Percentiles rank a stretch among this genome's conserved stretches.
These are phyloP conservation scores for Dysmachus trigonus DNA, from an alignment of 2,888 invertebrate genomes.

Conservation along the genomic window DNA sequence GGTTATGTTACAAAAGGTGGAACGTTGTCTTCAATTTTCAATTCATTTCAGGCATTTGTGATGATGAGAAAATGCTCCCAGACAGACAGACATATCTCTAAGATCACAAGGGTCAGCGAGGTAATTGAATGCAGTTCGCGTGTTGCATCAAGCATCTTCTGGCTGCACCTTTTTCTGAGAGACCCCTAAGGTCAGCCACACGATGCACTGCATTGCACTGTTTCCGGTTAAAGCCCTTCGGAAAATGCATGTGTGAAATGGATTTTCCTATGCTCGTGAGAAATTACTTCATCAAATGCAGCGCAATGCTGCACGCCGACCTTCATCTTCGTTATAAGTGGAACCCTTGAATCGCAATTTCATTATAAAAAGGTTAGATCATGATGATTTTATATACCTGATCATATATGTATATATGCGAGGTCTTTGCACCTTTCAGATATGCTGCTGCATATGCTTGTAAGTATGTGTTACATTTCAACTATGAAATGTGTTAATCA, in stretches of 20 bases:
- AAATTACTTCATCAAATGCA: neutral
- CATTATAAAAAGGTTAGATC: neutral
- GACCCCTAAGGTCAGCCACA: neutral
- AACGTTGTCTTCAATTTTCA: neutral
- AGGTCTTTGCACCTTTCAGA: neutral
- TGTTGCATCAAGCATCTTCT: neutral
- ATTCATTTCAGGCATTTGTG: neutral
- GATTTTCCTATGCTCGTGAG: neutral
- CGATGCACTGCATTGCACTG: neutral
- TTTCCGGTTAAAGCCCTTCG: conserved; percentile 22
- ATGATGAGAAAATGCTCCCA: neutral
- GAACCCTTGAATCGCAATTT: neutral
- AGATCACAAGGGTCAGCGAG: neutral
- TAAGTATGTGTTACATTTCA: neutral
- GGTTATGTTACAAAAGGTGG: neutral
- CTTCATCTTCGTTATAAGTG: neutral
- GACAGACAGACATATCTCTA: neutral
- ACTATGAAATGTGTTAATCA: neutral
- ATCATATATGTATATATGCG: neutral
- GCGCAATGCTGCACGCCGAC: neutral
- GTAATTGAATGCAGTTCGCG: conserved; percentile 19
- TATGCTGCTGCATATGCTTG: neutral
- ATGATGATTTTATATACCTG: neutral
- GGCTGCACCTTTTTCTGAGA: conserved; percentile 2
- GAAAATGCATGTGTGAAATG: neutral